Evolutionary conservation across 2,797 vertebrate genomes (phyloP), one percentile per base, ranked within the genome.

Genomic region (Coregonus suidteri): DNA sequence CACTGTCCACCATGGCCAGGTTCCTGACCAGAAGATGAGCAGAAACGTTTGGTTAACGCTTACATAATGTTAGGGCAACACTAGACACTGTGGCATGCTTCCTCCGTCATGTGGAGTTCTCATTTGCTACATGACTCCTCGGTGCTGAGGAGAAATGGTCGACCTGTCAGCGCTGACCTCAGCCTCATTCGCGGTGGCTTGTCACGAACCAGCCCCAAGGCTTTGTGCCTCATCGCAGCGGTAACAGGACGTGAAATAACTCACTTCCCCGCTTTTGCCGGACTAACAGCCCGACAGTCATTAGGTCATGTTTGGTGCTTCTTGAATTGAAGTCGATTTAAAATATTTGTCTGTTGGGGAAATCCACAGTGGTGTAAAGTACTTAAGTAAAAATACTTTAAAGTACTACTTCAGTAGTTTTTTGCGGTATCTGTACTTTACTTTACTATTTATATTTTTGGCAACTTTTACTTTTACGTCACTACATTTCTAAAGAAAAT

Each of bases 331-430:
- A 84, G 77, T 76, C 82, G 88, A 88, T 84, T 91, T 91, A 87
- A 92, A 86, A 80, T 84, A 88, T 87, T 87, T 81, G 87, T 87
- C 86, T 83, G 79, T 73, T 35, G 83, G 80, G 74, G 71, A 52
- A 25, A 64, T 64, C 1, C 25, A 20, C 59, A 64, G 41, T 47
- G 41, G 41, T 13, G 41, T 47, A 11, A 47, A 47, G 41, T 47
- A 47, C 31, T 2, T 34, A 34, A 34, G 31, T 2, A 34, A 34
- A 34, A 34, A 34, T 34, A 34, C 9, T 9, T 47, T 0, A 47
- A 13, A 47, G 11, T 13, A 47, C 3, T 47, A 47, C 9, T 47
- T 13, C 11, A 47, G 9, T 47, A 0, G 9, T 11, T 47, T 47
- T 47, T 11, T 2, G 2, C 7, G 41, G 41, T 47, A 47, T 47